These are phyloP conservation scores for Acanthiza pusilla DNA, from an alignment of 2,797 vertebrate genomes.

Conservation along the genomic window DNA sequence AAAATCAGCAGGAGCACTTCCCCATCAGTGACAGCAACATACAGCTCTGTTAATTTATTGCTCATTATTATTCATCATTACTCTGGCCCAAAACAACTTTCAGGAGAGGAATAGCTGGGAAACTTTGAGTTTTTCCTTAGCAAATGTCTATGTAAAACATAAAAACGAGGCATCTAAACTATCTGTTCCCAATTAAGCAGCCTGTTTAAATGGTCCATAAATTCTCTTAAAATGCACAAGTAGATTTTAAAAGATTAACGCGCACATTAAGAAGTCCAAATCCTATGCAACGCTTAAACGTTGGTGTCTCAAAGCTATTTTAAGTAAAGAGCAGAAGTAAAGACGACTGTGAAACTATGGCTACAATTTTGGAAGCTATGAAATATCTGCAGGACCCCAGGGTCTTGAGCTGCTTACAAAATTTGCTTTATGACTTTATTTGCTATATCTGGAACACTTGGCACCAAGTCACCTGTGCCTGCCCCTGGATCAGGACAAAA, in stretches of 20 bases:
- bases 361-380: background rate
- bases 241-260: background rate
- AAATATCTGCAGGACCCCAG: background rate
- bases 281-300: background rate
- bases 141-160: background rate
- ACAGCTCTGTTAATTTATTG: background rate
- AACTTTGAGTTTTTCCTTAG: background rate
- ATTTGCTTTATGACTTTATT: background rate
- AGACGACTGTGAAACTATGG: accelerated
- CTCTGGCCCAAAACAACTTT: background rate
- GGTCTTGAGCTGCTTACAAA: background rate
- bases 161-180: background rate
- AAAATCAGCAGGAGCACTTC: background rate
- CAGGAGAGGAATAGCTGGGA: background rate
- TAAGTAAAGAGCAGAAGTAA: background rate
- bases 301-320: background rate
- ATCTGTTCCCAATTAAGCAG: background rate
- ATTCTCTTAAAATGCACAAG: background rate
- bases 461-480: background rate
- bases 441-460: background rate
- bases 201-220: background rate
- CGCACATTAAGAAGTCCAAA: background rate
- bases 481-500: accelerated
- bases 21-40: background rate
- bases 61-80: background rate